These are phyloP conservation scores for Sceliomorpha sp. DNA, from an alignment of 2,888 invertebrate species.

Conservation along the genomic window DNA sequence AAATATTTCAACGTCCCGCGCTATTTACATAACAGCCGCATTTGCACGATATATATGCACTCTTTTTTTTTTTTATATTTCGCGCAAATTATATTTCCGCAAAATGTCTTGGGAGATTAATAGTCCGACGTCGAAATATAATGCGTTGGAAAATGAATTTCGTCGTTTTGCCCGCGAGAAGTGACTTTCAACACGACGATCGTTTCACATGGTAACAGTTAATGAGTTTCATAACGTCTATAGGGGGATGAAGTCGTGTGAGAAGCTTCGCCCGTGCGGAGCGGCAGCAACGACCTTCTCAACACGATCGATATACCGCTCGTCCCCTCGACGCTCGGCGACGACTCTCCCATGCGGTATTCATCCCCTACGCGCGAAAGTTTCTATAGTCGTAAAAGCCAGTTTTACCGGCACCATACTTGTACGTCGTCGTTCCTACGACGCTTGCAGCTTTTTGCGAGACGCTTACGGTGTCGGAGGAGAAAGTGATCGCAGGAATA, in stretches of 20 bases:
- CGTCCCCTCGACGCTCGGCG: conserved; percentile 47
- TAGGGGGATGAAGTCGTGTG: conserved; percentile 33
- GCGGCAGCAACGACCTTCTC: conserved; percentile 57
- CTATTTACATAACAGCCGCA: no score
- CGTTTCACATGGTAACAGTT: conserved; percentile 7
- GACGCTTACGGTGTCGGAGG: conserved; percentile 25
- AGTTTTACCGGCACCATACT: conserved; percentile 3
- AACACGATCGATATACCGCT: conserved; percentile 53
- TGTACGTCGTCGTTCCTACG: conserved; percentile 43
- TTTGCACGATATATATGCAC: no score
- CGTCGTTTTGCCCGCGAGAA: no score
- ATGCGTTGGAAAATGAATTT: no score
- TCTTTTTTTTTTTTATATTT: no score
- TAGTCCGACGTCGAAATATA: no score
- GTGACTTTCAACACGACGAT: no score
- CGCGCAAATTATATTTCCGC: no score
- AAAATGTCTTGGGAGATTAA: no score
- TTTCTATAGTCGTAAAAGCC: conserved; percentile 40
- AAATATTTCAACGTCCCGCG: no score
- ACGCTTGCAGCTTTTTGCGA: conserved; percentile 46
- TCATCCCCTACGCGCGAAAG: conserved; percentile 47
- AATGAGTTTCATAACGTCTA: conserved; percentile 31
- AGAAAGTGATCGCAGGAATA: no score
- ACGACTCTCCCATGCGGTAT: conserved; percentile 36
- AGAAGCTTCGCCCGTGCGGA: no score